phyloP scores from a whole-genome alignment of 2,888 invertebrate genomes.

The Drosophila differens region DNA sequence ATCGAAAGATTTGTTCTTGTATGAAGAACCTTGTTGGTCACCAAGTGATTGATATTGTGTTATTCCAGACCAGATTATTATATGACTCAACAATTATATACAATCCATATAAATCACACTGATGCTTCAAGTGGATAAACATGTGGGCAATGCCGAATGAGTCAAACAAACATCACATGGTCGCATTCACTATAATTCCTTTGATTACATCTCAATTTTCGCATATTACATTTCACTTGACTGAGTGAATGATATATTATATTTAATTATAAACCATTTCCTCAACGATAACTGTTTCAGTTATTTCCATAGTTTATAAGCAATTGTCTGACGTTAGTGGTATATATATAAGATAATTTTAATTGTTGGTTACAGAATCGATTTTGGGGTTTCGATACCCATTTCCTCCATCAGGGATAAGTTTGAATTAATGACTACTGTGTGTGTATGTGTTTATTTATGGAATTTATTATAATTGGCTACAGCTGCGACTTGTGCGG shows the following conservation, averaged over 20 bases:
- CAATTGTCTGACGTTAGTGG: not conserved
- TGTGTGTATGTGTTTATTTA: not conserved
- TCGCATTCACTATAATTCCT: not conserved
- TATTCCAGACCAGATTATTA: not conserved
- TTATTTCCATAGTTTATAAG: too few species aligned
- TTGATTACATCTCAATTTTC: not conserved
- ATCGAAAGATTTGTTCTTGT: not conserved
- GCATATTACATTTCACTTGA: not conserved
- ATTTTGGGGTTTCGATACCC: not conserved
- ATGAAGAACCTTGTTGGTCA: not conserved
- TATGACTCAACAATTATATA: not conserved
- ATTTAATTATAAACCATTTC: not conserved
- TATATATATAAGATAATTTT: not conserved
- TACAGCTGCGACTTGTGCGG: not conserved
- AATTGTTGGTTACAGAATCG: not conserved
- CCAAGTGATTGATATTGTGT: not conserved
- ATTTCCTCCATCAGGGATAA: not conserved
- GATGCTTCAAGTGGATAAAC: not conserved
- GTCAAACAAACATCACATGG: not conserved
- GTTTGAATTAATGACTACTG: not conserved
- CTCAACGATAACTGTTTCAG: not conserved
- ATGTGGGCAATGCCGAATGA: not conserved
- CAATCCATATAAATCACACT: too few species aligned
- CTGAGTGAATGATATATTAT: not conserved
- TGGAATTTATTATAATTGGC: conserved; percentile 14